These are phyloP conservation scores for Drosophila suzukii DNA, from an alignment of 1,140 invertebrate genomes.

Conservation along the genomic window DNA sequence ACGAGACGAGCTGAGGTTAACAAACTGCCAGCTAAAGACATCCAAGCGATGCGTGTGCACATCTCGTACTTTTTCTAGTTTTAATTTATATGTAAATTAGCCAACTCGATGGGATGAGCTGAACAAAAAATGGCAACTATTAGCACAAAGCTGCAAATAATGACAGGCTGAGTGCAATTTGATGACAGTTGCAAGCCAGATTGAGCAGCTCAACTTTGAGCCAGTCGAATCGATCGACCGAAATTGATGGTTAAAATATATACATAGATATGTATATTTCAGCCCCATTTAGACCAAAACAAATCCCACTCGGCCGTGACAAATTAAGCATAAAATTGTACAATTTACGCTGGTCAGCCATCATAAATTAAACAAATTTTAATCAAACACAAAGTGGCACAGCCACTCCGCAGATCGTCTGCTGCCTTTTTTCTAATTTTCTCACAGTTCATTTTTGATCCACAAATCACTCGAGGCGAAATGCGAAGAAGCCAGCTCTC, in stretches of 20 bases:
- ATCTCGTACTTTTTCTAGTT: slow-evolving; percentile 60
- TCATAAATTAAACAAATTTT: slow-evolving; percentile 62
- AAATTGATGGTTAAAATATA: slow-evolving; percentile 3
- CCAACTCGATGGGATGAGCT: slow-evolving; percentile 19
- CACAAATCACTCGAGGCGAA: slow-evolving; percentile 55
- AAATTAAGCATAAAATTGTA: slow-evolving; percentile 67
- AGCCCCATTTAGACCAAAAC: slow-evolving; percentile 6
- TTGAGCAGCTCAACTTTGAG: neutral
- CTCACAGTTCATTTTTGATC: slow-evolving; percentile 57
- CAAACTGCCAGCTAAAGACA: slow-evolving; percentile 46
- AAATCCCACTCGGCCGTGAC: slow-evolving; percentile 37
- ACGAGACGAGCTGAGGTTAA: slow-evolving; percentile 59
- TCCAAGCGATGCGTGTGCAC: slow-evolving; percentile 31
- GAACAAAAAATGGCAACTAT: slow-evolving; percentile 46
- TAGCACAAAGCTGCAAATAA: slow-evolving; percentile 75
- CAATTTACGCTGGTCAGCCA: slow-evolving; percentile 53
- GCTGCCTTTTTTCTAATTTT: slow-evolving; percentile 46
- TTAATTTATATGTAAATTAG: slow-evolving; percentile 83
- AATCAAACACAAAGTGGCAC: slow-evolving; percentile 69
- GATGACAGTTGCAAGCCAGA: slow-evolving; percentile 63
- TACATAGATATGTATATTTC: slow-evolving; percentile 2
- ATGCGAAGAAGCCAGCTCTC: slow-evolving; percentile 36
- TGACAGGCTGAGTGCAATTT: slow-evolving; percentile 71
- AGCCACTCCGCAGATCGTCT: slow-evolving; percentile 16
- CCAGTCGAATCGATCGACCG: neutral